Percentiles rank a stretch among this genome's conserved stretches.
These are phyloP conservation scores for Nothura maculosa DNA, from an alignment of 2,797 vertebrate species.

Conservation along the genomic window DNA sequence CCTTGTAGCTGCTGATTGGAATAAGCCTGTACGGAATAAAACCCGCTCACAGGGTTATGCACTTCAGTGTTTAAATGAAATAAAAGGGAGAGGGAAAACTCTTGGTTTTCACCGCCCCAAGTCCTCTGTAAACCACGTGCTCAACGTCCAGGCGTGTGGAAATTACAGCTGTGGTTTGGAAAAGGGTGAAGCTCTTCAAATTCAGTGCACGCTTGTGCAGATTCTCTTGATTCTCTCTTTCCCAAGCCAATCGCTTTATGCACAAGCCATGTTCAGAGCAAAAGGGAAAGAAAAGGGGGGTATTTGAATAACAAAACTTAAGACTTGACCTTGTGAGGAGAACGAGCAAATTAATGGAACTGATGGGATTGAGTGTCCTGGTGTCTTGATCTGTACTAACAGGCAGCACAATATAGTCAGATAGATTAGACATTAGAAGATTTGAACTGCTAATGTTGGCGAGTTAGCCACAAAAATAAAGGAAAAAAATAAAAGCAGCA, in stretches of 20 bases:
- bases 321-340: slow-evolving; percentile 8
- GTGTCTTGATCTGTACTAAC: neutral
- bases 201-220: neutral
- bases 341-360: neutral
- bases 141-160: neutral
- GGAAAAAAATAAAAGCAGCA: neutral
- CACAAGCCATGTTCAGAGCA: slow-evolving; percentile 57
- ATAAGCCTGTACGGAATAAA: slow-evolving; percentile 6
- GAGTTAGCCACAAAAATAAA: neutral
- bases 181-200: neutral
- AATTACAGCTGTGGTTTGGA: neutral
- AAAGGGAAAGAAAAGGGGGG: neutral
- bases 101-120: slow-evolving; percentile 68
- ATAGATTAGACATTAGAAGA: neutral
- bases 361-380: neutral
- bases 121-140: neutral
- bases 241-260: neutral
- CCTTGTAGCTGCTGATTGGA: neutral
- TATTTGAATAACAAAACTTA: neutral
- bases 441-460: neutral
- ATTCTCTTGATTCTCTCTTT: neutral
- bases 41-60: neutral
- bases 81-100: slow-evolving; percentile 9
- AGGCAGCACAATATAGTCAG: neutral
- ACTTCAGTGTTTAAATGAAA: neutral